Conservation (phyloP, 1,140 invertebrate species). For the Cyclargus thomasi region DNA sequence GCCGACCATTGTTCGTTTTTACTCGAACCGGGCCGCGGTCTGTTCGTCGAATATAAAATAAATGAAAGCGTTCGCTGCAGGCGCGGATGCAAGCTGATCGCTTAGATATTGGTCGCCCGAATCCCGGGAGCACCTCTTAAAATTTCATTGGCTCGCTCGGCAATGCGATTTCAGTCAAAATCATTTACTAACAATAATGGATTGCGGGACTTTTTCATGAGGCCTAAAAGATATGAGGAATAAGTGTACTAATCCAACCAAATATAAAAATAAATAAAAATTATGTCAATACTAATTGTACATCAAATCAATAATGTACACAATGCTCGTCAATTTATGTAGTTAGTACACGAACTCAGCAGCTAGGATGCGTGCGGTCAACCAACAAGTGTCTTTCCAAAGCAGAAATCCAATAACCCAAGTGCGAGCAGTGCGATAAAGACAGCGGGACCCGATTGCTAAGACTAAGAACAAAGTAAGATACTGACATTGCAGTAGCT, state of each 20-base stretch:
- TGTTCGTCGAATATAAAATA: conserved; percentile 47
- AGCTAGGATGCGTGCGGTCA: not conserved
- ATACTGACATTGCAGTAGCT: not conserved
- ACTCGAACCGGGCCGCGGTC: conserved; percentile 32
- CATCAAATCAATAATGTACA: no score
- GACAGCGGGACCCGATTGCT: not conserved
- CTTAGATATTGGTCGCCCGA: conserved; percentile 13
- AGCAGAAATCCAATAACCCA: not conserved
- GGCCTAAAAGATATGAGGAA: not conserved
- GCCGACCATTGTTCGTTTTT: conserved; percentile 51
- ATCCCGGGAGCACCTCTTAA: not conserved
- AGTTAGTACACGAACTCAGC: not conserved
- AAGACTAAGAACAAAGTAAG: not conserved
- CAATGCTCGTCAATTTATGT: not conserved
- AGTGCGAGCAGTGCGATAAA: not conserved
- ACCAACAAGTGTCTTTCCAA: not conserved
- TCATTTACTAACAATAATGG: not conserved
- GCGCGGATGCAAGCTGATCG: not conserved
- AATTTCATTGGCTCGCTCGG: not conserved
- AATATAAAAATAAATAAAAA: no score
- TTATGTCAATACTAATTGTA: no score
- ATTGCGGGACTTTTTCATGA: not conserved
- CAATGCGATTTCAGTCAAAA: not conserved
- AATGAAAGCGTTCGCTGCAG: conserved; percentile 28
- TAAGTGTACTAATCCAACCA: no score